phyloP scores from a whole-genome alignment of 2,797 vertebrate genomes.

The Heteromormyrus szaboi region DNA sequence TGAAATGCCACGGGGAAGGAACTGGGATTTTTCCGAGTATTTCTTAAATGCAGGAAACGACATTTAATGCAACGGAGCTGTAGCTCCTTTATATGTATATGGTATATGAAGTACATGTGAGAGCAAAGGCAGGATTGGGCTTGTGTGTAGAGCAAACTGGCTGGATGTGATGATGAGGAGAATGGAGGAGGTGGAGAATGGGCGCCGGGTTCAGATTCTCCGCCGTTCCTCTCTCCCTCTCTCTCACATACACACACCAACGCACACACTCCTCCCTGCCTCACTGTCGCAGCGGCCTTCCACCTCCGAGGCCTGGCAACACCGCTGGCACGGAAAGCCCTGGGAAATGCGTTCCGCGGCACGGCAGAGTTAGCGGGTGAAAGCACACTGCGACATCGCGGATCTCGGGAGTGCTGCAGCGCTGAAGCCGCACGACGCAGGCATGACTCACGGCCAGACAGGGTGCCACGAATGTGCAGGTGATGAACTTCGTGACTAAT shows the following conservation, averaged over 20 bases:
- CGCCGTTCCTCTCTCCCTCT: background rate
- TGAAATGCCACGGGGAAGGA: background rate
- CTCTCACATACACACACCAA: background rate
- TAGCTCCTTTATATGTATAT: background rate
- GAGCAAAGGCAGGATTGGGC: background rate
- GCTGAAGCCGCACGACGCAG: background rate
- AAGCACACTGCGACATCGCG: background rate
- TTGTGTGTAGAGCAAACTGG: background rate
- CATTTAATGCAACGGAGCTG: background rate
- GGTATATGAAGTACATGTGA: background rate
- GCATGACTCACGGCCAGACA: background rate
- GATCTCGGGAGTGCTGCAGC: background rate
- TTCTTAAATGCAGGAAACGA: background rate
- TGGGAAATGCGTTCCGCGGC: background rate
- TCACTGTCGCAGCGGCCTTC: background rate
- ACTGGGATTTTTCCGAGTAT: background rate
- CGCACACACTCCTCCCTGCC: background rate
- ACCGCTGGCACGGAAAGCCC: background rate
- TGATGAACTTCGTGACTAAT: conserved; percentile 3
- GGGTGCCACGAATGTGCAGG: background rate
- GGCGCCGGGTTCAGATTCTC: background rate
- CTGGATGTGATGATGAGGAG: background rate
- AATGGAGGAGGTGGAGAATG: background rate
- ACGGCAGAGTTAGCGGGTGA: background rate
- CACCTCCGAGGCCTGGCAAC: background rate